phyloP scores from a whole-genome alignment of 1,140 invertebrate genomes.

The Aradophagus sp. region DNA sequence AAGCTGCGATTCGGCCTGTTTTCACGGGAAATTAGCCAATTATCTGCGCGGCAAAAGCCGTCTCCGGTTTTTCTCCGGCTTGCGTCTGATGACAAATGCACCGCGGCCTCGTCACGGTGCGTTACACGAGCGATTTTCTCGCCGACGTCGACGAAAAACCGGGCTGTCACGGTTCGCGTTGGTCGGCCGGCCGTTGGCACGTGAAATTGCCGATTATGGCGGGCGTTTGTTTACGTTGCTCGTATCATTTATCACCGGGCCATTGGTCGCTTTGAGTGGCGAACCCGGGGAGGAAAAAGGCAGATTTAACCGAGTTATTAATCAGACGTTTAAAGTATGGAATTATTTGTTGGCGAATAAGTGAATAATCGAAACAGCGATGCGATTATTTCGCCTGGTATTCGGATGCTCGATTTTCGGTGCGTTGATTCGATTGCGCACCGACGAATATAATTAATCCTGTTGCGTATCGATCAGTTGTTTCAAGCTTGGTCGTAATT shows the following conservation, averaged over 20 bases:
- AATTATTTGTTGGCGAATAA: conserved; percentile 16
- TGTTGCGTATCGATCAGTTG: too few species aligned
- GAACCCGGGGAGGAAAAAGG: conserved; percentile 1
- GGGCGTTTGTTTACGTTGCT: conserved; percentile 25
- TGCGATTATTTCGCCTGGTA: too few species aligned
- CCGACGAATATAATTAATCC: too few species aligned
- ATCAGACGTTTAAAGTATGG: conserved; percentile 19
- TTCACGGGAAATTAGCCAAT: conserved; percentile 13
- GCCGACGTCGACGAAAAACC: conserved; percentile 2
- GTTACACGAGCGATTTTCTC: conserved; percentile 38
- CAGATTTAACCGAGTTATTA: conserved; percentile 20
- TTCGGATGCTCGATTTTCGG: too few species aligned
- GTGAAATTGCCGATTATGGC: conserved; percentile 36
- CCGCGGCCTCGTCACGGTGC: conserved; percentile 15
- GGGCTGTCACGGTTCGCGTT: conserved; percentile 12
- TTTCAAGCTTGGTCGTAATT: too few species aligned
- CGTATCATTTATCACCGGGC: conserved; percentile 26
- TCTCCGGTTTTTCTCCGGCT: conserved; percentile 2
- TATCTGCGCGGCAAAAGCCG: conserved; percentile 3
- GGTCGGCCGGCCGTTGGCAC: conserved; percentile 14
- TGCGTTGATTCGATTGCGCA: too few species aligned
- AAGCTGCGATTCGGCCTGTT: too few species aligned
- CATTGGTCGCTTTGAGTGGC: not conserved
- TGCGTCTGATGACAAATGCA: conserved; percentile 26
- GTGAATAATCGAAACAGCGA: conserved; percentile 24